Evolutionary conservation across 2,113 vertebrate species (phyloP).

Genomic region (Tiliqua scincoides): DNA sequence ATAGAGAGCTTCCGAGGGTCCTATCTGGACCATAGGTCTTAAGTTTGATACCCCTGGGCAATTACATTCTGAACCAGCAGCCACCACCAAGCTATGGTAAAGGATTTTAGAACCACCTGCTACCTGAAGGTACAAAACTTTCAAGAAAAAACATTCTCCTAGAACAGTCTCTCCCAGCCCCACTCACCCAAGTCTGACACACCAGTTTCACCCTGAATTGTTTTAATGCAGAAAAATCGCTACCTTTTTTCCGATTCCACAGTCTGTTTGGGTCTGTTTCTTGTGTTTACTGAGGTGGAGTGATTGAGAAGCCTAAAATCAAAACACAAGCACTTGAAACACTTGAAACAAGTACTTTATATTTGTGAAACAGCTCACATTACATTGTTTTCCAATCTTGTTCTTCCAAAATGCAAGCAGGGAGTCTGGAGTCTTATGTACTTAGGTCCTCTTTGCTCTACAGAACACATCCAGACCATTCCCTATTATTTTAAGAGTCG

Average conservation of each 20-base stretch:
- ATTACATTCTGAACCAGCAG: too few species aligned
- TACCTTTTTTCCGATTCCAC: conserved; percentile 87
- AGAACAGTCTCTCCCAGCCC: not conserved
- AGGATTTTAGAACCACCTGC: not conserved
- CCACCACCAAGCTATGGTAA: too few species aligned
- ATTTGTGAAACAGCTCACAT: not conserved
- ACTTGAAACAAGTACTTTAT: not conserved
- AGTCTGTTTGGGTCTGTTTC: conserved; percentile 83
- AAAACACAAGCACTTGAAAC: conserved; percentile 19
- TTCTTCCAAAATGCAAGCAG: not conserved
- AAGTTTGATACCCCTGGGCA: too few species aligned
- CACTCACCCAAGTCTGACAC: not conserved
- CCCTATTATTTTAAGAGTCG: too few species aligned
- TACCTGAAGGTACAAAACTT: not conserved
- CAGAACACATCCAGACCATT: not conserved
- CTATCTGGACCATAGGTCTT: too few species aligned
- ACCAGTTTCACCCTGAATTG: not conserved
- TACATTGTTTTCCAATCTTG: not conserved
- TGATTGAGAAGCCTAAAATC: conserved; percentile 89
- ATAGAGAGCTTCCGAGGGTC: too few species aligned
- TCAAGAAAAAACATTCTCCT: not conserved
- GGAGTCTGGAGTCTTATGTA: not conserved
- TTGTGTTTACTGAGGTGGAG: conserved; percentile 81
- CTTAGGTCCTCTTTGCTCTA: too few species aligned
- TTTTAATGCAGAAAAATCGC: not conserved